A percentile compares a stretch with the other conserved stretches of the same genome.
These are phyloP conservation scores for Aplochiton taeniatus DNA, from an alignment of 2,797 vertebrate genomes.

Conservation along the genomic window DNA sequence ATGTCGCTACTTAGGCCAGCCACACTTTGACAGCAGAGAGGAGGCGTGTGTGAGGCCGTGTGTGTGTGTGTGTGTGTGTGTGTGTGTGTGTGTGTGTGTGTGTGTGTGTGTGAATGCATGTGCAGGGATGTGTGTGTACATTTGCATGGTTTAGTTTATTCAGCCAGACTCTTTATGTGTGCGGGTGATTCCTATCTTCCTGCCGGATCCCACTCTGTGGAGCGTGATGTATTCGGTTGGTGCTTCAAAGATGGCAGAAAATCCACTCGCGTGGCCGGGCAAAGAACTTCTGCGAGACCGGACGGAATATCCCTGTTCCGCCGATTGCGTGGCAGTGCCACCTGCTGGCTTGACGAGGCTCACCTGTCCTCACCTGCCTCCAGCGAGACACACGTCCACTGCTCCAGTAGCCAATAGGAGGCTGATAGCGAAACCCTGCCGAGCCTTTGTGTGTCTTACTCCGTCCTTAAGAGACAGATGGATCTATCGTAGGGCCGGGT, in stretches of 20 bases:
- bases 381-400: background rate
- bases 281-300: slow-evolving; percentile 44
- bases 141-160: background rate
- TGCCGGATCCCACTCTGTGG: slow-evolving; percentile 50
- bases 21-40: slow-evolving; percentile 32
- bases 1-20: slow-evolving; percentile 48
- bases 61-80: slow-evolving; percentile 17
- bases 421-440: background rate
- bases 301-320: slow-evolving; percentile 22
- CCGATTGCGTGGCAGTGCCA: slow-evolving; percentile 59
- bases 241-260: slow-evolving; percentile 49
- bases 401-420: background rate
- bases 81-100: slow-evolving; percentile 5
- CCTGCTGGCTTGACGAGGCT: slow-evolving; percentile 51
- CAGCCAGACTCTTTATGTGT: background rate
- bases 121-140: too few species aligned
- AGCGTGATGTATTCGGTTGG: slow-evolving; percentile 43
- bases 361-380: slow-evolving; percentile 38
- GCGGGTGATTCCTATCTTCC: slow-evolving; percentile 38
- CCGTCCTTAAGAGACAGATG: slow-evolving; percentile 34
- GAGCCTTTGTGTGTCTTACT: slow-evolving; percentile 40
- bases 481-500: slow-evolving; percentile 49
- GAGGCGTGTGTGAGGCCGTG: slow-evolving; percentile 20
- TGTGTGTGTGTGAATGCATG: too few species aligned
- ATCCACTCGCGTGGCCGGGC: slow-evolving; percentile 52